A percentile compares a stretch with the other conserved stretches of the same genome.
These are phyloP conservation scores for Ictidomys tridecemlineatus DNA, from an alignment of 2,113 vertebrate species.

Conservation along the genomic window DNA sequence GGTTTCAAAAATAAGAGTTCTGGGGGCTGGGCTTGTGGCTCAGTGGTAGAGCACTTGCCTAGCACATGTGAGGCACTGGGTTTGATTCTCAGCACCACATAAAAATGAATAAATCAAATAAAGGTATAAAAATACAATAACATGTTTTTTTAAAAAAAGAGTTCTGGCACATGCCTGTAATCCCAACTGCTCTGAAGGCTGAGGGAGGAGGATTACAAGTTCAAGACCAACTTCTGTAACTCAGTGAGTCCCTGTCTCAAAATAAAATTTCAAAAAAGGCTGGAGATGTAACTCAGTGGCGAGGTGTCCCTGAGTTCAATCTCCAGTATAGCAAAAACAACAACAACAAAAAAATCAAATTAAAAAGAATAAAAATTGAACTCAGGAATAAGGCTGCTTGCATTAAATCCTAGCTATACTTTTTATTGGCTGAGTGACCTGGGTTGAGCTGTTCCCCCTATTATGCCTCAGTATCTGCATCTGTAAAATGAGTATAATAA, in stretches of 20 bases:
- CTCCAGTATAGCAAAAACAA: not conserved
- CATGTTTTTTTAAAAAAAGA: no score
- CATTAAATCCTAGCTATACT: not conserved
- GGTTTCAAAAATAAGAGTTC: not conserved
- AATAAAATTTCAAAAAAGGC: not conserved
- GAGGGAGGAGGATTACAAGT: not conserved
- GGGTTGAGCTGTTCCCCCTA: not conserved
- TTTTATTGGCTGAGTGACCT: not conserved
- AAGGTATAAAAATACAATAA: no score
- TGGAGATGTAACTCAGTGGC: not conserved
- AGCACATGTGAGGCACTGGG: no score
- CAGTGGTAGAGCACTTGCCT: no score
- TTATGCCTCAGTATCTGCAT: not conserved
- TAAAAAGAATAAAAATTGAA: not conserved
- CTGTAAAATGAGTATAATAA: conserved; percentile 2
- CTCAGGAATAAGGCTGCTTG: not conserved
- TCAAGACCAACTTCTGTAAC: not conserved
- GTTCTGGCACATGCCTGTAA: not conserved
- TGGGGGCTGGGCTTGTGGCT: not conserved
- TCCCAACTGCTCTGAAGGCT: not conserved
- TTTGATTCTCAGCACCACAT: no score
- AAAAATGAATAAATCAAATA: no score
- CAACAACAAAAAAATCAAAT: not conserved
- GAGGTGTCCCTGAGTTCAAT: not conserved
- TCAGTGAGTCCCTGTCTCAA: not conserved